Conservation (phyloP, 2,113 vertebrate species). For the Prunella fulvescens region DNA sequence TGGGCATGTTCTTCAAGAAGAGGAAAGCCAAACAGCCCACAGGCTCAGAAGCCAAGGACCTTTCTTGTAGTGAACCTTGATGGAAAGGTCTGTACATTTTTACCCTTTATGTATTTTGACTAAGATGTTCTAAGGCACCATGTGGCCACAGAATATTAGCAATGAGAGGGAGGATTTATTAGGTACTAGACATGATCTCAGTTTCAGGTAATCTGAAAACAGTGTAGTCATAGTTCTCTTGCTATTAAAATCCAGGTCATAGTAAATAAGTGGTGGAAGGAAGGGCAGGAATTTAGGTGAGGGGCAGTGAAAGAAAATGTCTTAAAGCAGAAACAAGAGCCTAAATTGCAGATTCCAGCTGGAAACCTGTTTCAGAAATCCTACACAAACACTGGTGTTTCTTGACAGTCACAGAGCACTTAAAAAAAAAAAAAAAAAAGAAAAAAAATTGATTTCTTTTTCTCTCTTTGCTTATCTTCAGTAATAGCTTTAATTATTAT, state of each 20-base stretch:
- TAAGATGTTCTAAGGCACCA: conserved; percentile 47
- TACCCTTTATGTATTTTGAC: conserved; percentile 51
- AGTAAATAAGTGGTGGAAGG: conserved; percentile 28
- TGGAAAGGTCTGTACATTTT: conserved; percentile 60
- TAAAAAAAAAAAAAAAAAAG: background rate
- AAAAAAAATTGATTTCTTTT: background rate
- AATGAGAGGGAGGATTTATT: conserved; percentile 69
- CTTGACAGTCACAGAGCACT: background rate
- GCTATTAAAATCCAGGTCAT: conserved; percentile 33
- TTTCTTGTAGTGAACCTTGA: conserved; percentile 7
- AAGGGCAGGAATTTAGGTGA: conserved; percentile 30
- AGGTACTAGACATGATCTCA: conserved; percentile 64
- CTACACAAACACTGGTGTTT: background rate
- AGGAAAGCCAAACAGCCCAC: background rate
- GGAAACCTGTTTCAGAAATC: background rate
- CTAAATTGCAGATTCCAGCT: conserved; percentile 7
- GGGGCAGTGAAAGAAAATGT: conserved; percentile 4
- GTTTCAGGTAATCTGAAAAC: conserved; percentile 66
- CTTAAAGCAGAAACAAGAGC: background rate
- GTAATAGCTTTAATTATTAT: background rate
- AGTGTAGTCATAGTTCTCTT: conserved; percentile 39
- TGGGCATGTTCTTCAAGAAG: background rate
- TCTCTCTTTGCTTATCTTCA: background rate
- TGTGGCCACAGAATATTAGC: conserved; percentile 9
- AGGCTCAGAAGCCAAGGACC: background rate